Evolutionary conservation across 2,113 vertebrate species (phyloP), one percentile per base, ranked within the genome.

Genomic region (Cephalopterus ornatus): DNA sequence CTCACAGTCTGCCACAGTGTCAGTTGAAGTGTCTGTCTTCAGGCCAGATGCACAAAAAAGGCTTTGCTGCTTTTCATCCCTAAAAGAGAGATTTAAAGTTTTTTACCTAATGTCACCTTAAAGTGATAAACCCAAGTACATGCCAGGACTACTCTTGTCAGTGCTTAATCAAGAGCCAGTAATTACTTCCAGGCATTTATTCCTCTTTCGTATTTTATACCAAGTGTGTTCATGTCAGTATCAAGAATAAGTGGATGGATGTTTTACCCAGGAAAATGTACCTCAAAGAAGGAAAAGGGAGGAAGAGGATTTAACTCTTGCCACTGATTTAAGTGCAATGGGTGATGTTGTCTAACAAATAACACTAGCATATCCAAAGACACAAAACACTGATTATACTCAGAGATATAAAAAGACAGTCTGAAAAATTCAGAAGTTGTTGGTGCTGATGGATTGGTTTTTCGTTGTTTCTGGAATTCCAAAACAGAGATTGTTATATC

Each of bases 41-140:
- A 85, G 93, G 91, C 55, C 83, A 92, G 52, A 91, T 47, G 39
- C 44, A 87, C 42, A 91, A 72, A 95, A 95, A 94, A 42, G 50
- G 4, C 20, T 88, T 85, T 86, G 42, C 35, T 91, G 65, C 28
- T 32, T 95, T 97, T 92, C 50, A 93, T 75, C 39, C 35, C 52
- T 78, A 77, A 59, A 87, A 91, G 50, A 93, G 55, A 50, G 47
- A 67, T 74, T 81, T 67, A 42, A 95, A 86, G 30, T 20, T 92
- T 91, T 62, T 81, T 71, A 67, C 23, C 39, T 78, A 93, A 72
- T 81, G 91, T 93, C 86, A 92, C 70, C 72, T 92, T 65, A 91
- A 96, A 93, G 73, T 91, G 86, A 96, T 41, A 85, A 92, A 91
- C 75, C 21, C 52, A 93, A 91, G 44, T 52, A 89, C 61, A 81